A percentile compares a stretch with the other conserved stretches of the same genome.
Conservation (phyloP, 1,140 invertebrate species). For the Telenomus remus region DNA sequence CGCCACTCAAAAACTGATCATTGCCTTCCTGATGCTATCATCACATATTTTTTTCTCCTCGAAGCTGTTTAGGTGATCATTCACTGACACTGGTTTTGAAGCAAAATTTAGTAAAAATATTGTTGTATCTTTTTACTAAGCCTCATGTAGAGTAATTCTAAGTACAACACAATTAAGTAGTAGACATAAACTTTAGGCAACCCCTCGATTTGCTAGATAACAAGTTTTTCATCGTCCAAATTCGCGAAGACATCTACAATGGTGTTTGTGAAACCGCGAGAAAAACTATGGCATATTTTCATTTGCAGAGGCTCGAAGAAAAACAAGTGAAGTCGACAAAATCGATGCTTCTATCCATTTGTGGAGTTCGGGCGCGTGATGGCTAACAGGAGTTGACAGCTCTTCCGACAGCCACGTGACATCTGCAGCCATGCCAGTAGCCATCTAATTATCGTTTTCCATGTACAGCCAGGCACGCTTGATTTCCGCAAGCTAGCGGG, state of each 20-base stretch:
- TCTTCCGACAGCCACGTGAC: slow-evolving; percentile 72
- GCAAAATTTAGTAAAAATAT: too few relatives aligned
- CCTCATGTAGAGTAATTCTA: too few relatives aligned
- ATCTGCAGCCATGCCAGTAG: slow-evolving; percentile 68
- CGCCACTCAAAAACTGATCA: slow-evolving; percentile 7
- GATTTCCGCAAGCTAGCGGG: slow-evolving; percentile 48
- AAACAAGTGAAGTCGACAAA: slow-evolving; percentile 12
- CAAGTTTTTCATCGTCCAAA: too few relatives aligned
- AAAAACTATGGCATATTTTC: too few relatives aligned
- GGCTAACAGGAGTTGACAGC: slow-evolving; percentile 70
- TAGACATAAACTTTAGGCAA: too few relatives aligned
- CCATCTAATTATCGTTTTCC: slow-evolving; percentile 71
- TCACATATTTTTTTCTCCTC: neutral
- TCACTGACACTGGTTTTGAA: too few relatives aligned
- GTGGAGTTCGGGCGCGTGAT: slow-evolving; percentile 38
- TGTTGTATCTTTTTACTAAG: too few relatives aligned
- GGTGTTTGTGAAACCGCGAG: too few relatives aligned
- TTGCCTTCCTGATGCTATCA: neutral
- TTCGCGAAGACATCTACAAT: too few relatives aligned
- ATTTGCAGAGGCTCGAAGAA: neutral
- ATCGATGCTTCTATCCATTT: slow-evolving; percentile 53
- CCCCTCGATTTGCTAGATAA: too few relatives aligned
- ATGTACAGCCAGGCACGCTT: slow-evolving; percentile 46
- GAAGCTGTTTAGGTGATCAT: too few relatives aligned
- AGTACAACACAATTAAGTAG: too few relatives aligned